Percentiles rank a stretch among this genome's conserved stretches.
Conservation (phyloP, 2,113 vertebrate species). For the Larimichthys crocea region DNA sequence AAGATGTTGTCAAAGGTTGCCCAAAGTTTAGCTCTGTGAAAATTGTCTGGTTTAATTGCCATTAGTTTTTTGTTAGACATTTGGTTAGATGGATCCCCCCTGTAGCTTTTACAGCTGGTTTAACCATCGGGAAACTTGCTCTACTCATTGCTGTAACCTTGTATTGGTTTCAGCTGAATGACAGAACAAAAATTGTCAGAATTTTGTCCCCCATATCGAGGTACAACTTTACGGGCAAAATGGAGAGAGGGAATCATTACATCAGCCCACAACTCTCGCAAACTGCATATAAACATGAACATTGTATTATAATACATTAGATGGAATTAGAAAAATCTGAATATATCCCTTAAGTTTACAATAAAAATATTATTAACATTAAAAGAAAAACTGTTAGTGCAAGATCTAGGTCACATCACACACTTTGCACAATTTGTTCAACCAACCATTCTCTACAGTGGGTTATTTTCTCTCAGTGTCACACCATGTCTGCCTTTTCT, state of each 20-base stretch:
- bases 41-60: not conserved
- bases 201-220: not conserved
- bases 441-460: not conserved
- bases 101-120: not conserved
- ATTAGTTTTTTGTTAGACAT: not conserved
- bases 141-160: not conserved
- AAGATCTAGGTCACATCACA: not conserved
- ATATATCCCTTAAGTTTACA: not conserved
- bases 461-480: conserved; percentile 1
- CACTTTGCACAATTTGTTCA: no score
- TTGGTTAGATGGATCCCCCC: no score
- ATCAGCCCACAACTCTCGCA: no score
- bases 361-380: not conserved
- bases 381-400: not conserved
- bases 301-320: not conserved
- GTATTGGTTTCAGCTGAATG: not conserved
- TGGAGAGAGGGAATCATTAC: not conserved
- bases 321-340: not conserved
- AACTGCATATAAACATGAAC: not conserved
- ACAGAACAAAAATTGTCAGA: not conserved
- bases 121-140: not conserved
- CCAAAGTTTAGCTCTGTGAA: not conserved
- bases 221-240: not conserved
- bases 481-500: not conserved
- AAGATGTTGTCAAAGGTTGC: not conserved